phyloP scores from a whole-genome alignment of 2,888 invertebrate species.

The Leucophenga montana region DNA sequence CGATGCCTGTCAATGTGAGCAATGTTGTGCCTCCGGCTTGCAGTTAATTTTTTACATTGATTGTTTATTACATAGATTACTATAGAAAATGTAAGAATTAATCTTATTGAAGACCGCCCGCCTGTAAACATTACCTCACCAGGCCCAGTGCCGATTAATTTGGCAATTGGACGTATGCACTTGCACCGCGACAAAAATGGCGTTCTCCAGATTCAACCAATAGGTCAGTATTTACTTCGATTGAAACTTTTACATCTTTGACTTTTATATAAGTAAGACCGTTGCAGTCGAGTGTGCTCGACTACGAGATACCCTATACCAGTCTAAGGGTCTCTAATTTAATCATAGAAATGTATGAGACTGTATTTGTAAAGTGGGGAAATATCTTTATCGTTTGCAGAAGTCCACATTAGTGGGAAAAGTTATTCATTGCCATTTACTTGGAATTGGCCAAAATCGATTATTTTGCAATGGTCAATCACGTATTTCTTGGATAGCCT shows the following conservation, averaged over 20 bases:
- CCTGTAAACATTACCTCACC: conserved; percentile 87
- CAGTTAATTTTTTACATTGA: conserved; percentile 8
- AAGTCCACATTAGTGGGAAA: no score
- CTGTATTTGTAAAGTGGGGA: conserved; percentile 45
- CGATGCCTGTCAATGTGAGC: conserved; percentile 86
- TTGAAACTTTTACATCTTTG: no score
- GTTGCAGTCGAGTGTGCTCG: neutral
- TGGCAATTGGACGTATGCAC: conserved; percentile 81
- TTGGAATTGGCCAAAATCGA: no score
- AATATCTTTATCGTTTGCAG: no score
- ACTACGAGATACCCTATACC: neutral
- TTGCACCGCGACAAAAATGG: conserved; percentile 84
- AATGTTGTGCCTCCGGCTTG: neutral
- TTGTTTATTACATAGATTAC: conserved; percentile 75
- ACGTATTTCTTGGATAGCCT: no score
- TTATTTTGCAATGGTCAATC: no score
- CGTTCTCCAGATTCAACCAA: conserved; percentile 82
- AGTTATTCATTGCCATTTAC: no score
- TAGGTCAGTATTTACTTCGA: conserved; percentile 47
- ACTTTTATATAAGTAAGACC: neutral
- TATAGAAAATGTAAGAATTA: conserved; percentile 83
- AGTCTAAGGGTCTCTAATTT: neutral
- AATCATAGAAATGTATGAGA: neutral
- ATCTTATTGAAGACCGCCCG: conserved; percentile 88
- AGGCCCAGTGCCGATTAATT: conserved; percentile 85